These are phyloP conservation scores for Tauraco erythrolophus DNA, from an alignment of 2,113 vertebrate genomes.

Conservation along the genomic window DNA sequence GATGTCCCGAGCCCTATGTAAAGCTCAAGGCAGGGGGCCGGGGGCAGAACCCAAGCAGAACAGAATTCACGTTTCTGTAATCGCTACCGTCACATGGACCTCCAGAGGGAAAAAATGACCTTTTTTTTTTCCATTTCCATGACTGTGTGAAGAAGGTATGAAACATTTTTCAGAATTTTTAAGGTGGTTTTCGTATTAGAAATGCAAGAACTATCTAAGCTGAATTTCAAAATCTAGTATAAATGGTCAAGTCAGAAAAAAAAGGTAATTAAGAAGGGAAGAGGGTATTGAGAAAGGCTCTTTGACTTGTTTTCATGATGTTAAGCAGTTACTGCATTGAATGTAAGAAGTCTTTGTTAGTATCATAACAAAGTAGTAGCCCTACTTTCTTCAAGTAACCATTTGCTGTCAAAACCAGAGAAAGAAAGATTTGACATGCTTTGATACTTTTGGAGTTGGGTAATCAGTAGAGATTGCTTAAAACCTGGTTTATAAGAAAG, in stretches of 20 bases:
- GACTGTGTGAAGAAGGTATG: neutral
- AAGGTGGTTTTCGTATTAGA: neutral
- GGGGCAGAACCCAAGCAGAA: neutral
- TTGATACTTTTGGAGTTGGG: neutral
- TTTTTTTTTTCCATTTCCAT: neutral
- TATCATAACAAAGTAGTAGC: too few species aligned
- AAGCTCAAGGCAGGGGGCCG: neutral
- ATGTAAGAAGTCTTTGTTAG: neutral
- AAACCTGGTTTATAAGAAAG: neutral
- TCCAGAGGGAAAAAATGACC: neutral
- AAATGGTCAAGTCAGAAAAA: neutral
- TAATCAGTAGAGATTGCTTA: neutral
- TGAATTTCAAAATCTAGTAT: neutral
- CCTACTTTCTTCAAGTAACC: constrained; percentile 1
- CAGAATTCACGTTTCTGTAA: neutral
- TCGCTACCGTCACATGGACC: neutral
- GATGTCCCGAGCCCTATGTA: neutral
- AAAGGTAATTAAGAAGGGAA: neutral
- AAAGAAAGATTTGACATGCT: neutral
- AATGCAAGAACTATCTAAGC: neutral
- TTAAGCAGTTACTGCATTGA: neutral
- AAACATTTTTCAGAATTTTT: neutral
- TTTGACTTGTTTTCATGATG: neutral
- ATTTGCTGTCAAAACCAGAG: constrained; percentile 13
- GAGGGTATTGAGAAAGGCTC: neutral